These are phyloP conservation scores for Poeciliopsis prolifica DNA, from an alignment of 2,113 vertebrate species.

Conservation along the genomic window DNA sequence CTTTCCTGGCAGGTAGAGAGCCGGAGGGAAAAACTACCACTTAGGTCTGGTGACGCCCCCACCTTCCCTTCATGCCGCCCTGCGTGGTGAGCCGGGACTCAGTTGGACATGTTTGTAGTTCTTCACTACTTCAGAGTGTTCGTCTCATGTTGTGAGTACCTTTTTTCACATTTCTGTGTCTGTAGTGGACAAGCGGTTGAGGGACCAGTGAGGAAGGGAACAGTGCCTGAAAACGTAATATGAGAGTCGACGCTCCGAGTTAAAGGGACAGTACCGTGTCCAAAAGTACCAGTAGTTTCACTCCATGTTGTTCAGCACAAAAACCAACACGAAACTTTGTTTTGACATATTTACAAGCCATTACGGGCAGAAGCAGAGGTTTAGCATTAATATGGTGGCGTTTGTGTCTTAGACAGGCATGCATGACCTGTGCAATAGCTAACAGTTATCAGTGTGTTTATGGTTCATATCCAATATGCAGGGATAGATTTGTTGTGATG, in stretches of 20 bases:
- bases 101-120: constrained; percentile 24
- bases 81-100: constrained; percentile 5
- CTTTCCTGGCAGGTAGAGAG: constrained; percentile 72
- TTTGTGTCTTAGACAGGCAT: constrained; percentile 63
- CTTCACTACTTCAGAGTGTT: constrained; percentile 22
- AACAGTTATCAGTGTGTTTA: constrained; percentile 47
- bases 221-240: constrained; percentile 51
- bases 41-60: constrained; percentile 19
- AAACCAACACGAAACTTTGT: constrained; percentile 38
- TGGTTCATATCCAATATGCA: constrained; percentile 46
- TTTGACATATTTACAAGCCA: constrained; percentile 49
- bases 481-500: constrained; percentile 25
- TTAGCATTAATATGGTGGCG: constrained; percentile 49
- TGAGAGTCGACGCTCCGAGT: constrained; percentile 3
- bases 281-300: constrained; percentile 42
- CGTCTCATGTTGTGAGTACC: constrained; percentile 6
- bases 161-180: constrained; percentile 14
- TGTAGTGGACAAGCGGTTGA: constrained; percentile 20
- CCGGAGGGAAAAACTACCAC: constrained; percentile 1
- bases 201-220: constrained; percentile 47
- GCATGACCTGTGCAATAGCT: constrained; percentile 68
- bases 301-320: constrained; percentile 42
- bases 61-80: constrained; percentile 6
- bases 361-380: constrained; percentile 22
- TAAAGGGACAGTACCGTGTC: constrained; percentile 20